phyloP scores from a whole-genome alignment of 2,888 invertebrate species.

The Elegia similella region DNA sequence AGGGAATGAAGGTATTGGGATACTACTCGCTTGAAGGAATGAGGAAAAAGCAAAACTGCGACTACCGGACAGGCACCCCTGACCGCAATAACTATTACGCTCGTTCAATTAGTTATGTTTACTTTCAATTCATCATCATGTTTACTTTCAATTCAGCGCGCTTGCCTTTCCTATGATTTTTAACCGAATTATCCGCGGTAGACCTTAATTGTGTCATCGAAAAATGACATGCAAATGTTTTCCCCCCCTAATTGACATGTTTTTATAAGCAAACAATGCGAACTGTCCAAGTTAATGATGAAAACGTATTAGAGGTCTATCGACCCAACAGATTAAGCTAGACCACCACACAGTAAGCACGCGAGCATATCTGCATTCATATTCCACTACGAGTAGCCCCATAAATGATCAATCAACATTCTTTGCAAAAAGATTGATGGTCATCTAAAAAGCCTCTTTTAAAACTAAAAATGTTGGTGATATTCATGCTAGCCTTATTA shows the following conservation, averaged over 20 bases:
- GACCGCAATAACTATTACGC: too few relatives aligned
- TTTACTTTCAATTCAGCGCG: neutral
- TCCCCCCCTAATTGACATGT: constrained; percentile 68
- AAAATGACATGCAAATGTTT: constrained; percentile 48
- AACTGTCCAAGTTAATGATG: constrained; percentile 54
- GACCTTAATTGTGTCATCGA: constrained; percentile 18
- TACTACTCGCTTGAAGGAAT: too few relatives aligned
- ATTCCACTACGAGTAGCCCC: neutral
- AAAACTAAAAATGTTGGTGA: constrained; percentile 39
- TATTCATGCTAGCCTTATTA: constrained; percentile 35
- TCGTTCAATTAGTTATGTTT: too few relatives aligned
- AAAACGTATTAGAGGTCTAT: constrained; percentile 39
- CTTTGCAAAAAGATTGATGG: too few relatives aligned
- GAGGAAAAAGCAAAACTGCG: too few relatives aligned
- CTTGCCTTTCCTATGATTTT: neutral
- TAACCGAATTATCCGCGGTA: neutral
- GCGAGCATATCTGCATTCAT: constrained; percentile 14
- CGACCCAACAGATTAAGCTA: constrained; percentile 44
- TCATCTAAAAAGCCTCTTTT: neutral
- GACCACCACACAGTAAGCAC: constrained; percentile 32
- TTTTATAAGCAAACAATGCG: constrained; percentile 54
- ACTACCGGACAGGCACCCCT: too few relatives aligned
- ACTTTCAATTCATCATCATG: neutral
- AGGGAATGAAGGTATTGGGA: too few relatives aligned
- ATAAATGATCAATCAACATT: too few relatives aligned